These are phyloP conservation scores for Contarinia nasturtii DNA, from an alignment of 1,140 invertebrate genomes.

Conservation along the genomic window DNA sequence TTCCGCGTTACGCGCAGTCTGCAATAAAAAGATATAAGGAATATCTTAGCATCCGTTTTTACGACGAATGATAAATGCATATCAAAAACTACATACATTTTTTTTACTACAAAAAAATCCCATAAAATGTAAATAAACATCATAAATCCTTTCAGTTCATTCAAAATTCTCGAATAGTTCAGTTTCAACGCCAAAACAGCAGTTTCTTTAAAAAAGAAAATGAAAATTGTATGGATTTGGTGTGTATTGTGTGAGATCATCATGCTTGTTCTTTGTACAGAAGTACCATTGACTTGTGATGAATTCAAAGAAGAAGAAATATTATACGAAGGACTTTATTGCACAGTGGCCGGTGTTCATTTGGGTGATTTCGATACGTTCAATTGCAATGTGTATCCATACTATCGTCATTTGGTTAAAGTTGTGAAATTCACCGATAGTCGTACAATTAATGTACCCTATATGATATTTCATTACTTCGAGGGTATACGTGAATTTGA, in stretches of 20 bases:
- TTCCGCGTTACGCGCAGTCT: too few species aligned
- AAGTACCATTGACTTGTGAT: constrained; percentile 16
- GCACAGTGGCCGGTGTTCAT: constrained; percentile 17
- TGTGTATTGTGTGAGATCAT: too few species aligned
- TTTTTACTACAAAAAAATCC: background rate
- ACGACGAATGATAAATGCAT: too few species aligned
- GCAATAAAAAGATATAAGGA: too few species aligned
- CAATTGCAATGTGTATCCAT: constrained; percentile 8
- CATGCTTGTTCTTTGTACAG: constrained; percentile 7
- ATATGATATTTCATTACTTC: constrained; percentile 18
- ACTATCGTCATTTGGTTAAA: constrained; percentile 15
- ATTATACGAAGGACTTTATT: constrained; percentile 14
- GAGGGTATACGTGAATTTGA: constrained; percentile 15
- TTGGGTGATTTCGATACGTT: constrained; percentile 18
- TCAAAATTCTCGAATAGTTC: too few species aligned
- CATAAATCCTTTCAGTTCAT: background rate
- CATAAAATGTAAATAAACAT: background rate
- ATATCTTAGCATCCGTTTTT: too few species aligned
- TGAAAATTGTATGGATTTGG: too few species aligned
- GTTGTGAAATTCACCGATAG: constrained; percentile 24
- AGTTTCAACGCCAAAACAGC: too few species aligned
- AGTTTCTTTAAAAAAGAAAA: too few species aligned
- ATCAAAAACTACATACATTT: too few species aligned
- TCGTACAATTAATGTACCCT: constrained; percentile 17
- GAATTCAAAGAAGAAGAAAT: constrained; percentile 14